Percentiles rank a stretch among this genome's conserved stretches.
phyloP scores from a whole-genome alignment of 2,888 invertebrate species.

The Eudemis profundana region DNA sequence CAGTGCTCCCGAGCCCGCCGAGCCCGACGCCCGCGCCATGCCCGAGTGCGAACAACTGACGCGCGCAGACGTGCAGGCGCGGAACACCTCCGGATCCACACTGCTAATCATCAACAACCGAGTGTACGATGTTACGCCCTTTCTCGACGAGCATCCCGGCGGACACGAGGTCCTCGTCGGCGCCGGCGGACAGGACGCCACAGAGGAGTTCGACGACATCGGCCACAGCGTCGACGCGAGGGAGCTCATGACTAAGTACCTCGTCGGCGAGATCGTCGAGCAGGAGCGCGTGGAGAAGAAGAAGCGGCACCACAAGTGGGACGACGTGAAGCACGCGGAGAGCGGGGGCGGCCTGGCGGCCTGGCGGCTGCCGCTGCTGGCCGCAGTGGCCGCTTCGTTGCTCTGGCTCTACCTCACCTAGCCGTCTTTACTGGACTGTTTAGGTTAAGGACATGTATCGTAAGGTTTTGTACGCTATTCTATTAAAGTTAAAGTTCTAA shows the following conservation, averaged over 20 bases:
- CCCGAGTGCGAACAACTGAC: conserved; percentile 54
- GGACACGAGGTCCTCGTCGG: conserved; percentile 97
- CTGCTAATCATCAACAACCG: conserved; percentile 72
- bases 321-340: conserved; percentile 50
- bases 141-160: conserved; percentile 93
- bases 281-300: conserved; percentile 49
- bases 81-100: conserved; percentile 54
- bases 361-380: conserved; percentile 25
- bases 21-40: conserved; percentile 49
- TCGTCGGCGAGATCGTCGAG: conserved; percentile 92
- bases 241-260: conserved; percentile 95
- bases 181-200: conserved; percentile 94
- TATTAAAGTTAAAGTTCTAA: conserved; percentile 23
- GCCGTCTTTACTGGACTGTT: conserved; percentile 1
- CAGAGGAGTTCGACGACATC: conserved; percentile 98
- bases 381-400: conserved; percentile 5
- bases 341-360: neutral
- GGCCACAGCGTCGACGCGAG: conserved; percentile 98
- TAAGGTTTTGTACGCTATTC: conserved; percentile 31
- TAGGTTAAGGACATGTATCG: neutral
- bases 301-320: conserved; percentile 45
- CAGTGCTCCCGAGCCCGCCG: conserved; percentile 30
- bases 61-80: conserved; percentile 62
- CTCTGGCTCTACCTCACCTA: conserved; percentile 28
- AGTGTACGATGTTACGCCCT: conserved; percentile 73